Percentiles rank a stretch among this genome's conserved stretches.
phyloP scores from a whole-genome alignment of 2,888 invertebrate genomes.

The Endomychus coccineus region DNA sequence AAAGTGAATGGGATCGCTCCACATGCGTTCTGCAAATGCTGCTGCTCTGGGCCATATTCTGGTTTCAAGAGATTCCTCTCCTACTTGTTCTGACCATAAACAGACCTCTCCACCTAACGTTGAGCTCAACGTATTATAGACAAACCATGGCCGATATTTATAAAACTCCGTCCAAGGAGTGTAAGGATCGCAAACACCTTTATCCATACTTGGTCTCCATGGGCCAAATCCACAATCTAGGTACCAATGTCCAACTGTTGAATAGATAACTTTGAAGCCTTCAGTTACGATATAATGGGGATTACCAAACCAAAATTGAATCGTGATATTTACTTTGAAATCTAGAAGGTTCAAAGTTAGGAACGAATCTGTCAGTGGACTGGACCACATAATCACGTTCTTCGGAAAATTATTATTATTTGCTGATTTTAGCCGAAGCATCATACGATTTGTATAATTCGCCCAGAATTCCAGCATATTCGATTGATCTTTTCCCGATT shows the following conservation, averaged over 20 bases:
- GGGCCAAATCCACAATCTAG: conserved; percentile 79
- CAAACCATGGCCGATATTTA: conserved; percentile 66
- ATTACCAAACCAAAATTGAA: conserved; percentile 71
- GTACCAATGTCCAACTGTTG: conserved; percentile 80
- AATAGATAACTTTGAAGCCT: conserved; percentile 66
- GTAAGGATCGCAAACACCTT: conserved; percentile 76
- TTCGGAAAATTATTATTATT: conserved; percentile 48
- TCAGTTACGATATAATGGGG: conserved; percentile 62
- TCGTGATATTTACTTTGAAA: conserved; percentile 47
- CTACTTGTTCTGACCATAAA: conserved; percentile 76
- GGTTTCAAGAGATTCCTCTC: conserved; percentile 62
- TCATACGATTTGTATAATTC: conserved; percentile 57
- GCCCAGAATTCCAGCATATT: conserved; percentile 65
- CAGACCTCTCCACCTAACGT: conserved; percentile 70
- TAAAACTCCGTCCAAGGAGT: conserved; percentile 78
- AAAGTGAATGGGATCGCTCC: conserved; percentile 49
- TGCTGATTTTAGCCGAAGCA: conserved; percentile 52
- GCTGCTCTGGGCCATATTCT: conserved; percentile 75
- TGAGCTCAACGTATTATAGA: conserved; percentile 37
- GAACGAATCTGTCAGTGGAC: conserved; percentile 62
- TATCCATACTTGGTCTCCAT: conserved; percentile 65
- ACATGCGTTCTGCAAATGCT: conserved; percentile 69
- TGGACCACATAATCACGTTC: conserved; percentile 65
- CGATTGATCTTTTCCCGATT: conserved; percentile 47
- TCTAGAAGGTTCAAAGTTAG: conserved; percentile 28